Evolutionary conservation across 2,888 invertebrate genomes (phyloP).

Genomic region (Stramonita haemastoma): DNA sequence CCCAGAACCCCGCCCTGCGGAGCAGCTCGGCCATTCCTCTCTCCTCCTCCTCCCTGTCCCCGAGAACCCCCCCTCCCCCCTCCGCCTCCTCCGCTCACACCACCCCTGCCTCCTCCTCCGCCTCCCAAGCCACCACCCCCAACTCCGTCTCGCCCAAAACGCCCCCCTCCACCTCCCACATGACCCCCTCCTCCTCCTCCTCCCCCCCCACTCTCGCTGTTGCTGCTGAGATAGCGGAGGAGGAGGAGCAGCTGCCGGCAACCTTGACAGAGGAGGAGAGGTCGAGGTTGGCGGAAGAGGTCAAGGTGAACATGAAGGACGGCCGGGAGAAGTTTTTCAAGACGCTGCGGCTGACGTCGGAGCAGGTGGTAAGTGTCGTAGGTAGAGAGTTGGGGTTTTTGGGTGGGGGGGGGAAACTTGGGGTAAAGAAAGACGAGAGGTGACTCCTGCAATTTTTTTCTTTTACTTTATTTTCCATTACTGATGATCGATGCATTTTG

Average conservation of each 20-base stretch:
- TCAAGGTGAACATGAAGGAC: conserved; percentile 6
- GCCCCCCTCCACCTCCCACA: not conserved
- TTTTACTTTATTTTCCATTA: too few species aligned
- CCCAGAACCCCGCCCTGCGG: not conserved
- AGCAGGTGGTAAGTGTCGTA: conserved; percentile 90
- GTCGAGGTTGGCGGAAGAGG: conserved; percentile 24
- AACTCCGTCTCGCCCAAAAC: not conserved
- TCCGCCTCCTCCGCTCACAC: not conserved
- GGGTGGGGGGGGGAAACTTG: not conserved
- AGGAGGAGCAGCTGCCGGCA: too few species aligned
- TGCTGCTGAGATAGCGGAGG: not conserved
- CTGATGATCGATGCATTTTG: too few species aligned
- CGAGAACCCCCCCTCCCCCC: not conserved
- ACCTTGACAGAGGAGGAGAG: not conserved
- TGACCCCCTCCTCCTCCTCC: not conserved
- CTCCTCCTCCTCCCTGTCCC: not conserved
- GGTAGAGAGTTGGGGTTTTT: too few species aligned
- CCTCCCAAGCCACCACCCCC: not conserved
- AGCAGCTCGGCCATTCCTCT: not conserved
- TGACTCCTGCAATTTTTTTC: too few species aligned
- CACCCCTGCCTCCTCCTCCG: not conserved
- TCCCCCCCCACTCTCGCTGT: too few species aligned
- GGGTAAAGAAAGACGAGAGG: too few species aligned
- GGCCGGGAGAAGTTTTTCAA: conserved; percentile 81
- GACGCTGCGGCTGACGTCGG: conserved; percentile 92